Evolutionary conservation across 2,797 vertebrate genomes (phyloP).

Genomic region (Phrynocephalus guinanensis): DNA sequence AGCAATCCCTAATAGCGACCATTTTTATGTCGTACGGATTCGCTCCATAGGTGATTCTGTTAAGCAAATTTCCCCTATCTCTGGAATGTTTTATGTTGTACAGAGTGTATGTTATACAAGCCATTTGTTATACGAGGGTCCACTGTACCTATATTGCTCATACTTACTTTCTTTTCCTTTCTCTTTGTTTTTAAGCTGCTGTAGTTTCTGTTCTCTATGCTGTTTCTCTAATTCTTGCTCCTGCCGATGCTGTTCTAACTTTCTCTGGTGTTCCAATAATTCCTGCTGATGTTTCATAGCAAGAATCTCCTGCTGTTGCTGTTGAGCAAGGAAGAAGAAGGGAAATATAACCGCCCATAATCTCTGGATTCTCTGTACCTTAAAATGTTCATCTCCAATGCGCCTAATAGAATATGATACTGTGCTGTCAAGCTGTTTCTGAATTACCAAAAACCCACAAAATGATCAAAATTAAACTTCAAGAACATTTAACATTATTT

Average conservation of each 20-base stretch:
- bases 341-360: background rate
- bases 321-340: conserved; percentile 37
- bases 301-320: conserved; percentile 97
- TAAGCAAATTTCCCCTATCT: too few species aligned
- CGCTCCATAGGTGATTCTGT: too few species aligned
- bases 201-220: conserved; percentile 94
- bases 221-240: conserved; percentile 97
- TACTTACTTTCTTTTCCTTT: conserved; percentile 96
- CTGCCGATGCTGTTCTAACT: conserved; percentile 92
- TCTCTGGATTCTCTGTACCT: background rate
- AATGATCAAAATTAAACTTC: too few species aligned
- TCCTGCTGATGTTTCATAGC: conserved; percentile 97
- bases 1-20: too few species aligned
- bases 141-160: background rate
- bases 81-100: too few species aligned
- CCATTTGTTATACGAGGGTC: too few species aligned
- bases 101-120: too few species aligned
- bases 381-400: background rate
- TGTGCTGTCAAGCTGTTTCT: too few species aligned
- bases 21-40: too few species aligned
- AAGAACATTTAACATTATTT: too few species aligned
- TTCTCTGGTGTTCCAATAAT: conserved; percentile 95
- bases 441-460: too few species aligned
- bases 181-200: conserved; percentile 96
- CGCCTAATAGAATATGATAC: background rate